A percentile compares a stretch with the other conserved stretches of the same genome.
Conservation (phyloP, 2,888 invertebrate genomes). For the Drosophila picticornis region DNA sequence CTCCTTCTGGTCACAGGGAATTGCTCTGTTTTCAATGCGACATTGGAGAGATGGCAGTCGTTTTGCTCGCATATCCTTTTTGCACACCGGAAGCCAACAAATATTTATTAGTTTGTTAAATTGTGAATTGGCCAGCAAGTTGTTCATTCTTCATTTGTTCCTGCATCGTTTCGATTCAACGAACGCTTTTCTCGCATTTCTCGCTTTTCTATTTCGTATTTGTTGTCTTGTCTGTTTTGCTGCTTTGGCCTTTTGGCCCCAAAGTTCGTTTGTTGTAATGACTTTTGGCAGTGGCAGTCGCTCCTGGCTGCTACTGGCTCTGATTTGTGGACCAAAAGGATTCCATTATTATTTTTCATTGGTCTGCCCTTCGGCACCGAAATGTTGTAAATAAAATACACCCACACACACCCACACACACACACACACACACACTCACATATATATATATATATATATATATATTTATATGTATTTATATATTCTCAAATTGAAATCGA, state of each 20-base stretch:
- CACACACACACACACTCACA: not conserved
- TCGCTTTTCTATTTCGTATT: constrained; percentile 28
- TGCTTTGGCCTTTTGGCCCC: constrained; percentile 41
- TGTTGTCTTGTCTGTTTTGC: constrained; percentile 55
- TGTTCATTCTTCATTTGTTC: constrained; percentile 40
- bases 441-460: no score
- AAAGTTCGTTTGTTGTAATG: constrained; percentile 65
- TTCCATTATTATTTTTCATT: constrained; percentile 77
- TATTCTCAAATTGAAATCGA: constrained; percentile 1
- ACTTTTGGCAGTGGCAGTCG: constrained; percentile 61
- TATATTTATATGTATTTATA: no score
- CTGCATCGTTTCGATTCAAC: constrained; percentile 28
- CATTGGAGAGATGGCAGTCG: constrained; percentile 29
- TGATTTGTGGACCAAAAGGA: constrained; percentile 54
- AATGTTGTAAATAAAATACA: constrained; percentile 33
- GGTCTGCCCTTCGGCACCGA: constrained; percentile 69
- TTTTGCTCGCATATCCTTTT: constrained; percentile 63
- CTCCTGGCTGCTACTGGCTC: not conserved
- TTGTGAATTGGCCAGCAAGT: constrained; percentile 78
- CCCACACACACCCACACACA: not conserved
- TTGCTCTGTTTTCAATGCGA: constrained; percentile 77
- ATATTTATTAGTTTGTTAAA: constrained; percentile 85
- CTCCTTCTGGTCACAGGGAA: constrained; percentile 63
- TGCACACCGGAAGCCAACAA: constrained; percentile 77
- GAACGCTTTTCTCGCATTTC: constrained; percentile 27